Conservation (phyloP, 2,888 invertebrate species). For the Drosophila austrosaltans region DNA sequence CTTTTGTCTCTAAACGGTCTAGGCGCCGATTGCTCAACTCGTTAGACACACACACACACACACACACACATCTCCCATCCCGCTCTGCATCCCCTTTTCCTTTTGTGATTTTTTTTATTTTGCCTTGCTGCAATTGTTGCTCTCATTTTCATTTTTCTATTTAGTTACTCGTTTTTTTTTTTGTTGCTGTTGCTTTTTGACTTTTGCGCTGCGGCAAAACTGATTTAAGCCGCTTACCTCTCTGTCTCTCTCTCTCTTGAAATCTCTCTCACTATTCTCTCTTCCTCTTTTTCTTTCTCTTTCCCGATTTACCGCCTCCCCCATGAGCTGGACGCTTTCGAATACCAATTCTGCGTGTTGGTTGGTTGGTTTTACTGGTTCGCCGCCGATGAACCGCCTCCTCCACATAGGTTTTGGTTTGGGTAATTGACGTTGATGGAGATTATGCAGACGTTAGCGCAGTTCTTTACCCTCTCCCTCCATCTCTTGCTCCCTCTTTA, state of each 20-base stretch:
- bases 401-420: slow-evolving; percentile 48
- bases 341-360: slow-evolving; percentile 55
- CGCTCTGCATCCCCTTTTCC: neutral
- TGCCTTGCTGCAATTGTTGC: slow-evolving; percentile 19
- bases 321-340: slow-evolving; percentile 32
- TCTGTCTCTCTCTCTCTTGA: neutral
- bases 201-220: slow-evolving; percentile 57
- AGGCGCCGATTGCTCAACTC: slow-evolving; percentile 57
- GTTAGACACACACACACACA: slow-evolving; percentile 40
- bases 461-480: neutral
- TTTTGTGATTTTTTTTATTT: neutral
- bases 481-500: neutral
- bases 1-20: slow-evolving; percentile 41
- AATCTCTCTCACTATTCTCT: neutral
- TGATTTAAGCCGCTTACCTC: slow-evolving; percentile 76
- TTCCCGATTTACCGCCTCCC: slow-evolving; percentile 19
- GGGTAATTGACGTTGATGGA: slow-evolving; percentile 74
- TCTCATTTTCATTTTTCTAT: slow-evolving; percentile 34
- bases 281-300: slow-evolving; percentile 10
- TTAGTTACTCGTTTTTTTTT: slow-evolving; percentile 25
- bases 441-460: slow-evolving; percentile 60
- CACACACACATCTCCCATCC: neutral
- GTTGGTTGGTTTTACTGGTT: slow-evolving; percentile 13
- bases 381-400: slow-evolving; percentile 10
- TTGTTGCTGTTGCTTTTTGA: slow-evolving; percentile 47